Conservation (phyloP, 2,888 invertebrate species). For the Noctua pronuba region DNA sequence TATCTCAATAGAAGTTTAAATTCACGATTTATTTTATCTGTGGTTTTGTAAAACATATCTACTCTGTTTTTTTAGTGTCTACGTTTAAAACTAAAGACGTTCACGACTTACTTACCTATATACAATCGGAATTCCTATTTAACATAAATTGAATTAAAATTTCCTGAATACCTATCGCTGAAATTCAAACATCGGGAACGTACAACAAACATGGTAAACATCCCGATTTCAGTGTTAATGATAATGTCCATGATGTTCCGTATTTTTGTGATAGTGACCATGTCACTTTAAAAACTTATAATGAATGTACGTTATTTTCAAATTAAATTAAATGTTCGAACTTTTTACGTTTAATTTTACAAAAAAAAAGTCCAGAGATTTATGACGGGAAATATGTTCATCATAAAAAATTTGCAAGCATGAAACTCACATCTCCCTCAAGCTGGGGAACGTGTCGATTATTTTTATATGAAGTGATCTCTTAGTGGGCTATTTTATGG, state of each 20-base stretch:
- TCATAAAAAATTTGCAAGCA: conserved; percentile 70
- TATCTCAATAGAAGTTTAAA: conserved; percentile 27
- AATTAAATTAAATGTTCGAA: neutral
- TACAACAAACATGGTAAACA: too few species aligned
- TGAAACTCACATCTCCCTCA: conserved; percentile 60
- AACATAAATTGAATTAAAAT: neutral
- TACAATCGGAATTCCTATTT: neutral
- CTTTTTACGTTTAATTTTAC: neutral
- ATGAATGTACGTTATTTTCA: neutral
- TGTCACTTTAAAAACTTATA: too few species aligned
- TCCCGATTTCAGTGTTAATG: too few species aligned
- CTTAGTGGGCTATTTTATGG: conserved; percentile 79
- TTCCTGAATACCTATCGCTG: neutral
- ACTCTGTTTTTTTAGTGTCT: neutral
- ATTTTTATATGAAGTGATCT: conserved; percentile 82
- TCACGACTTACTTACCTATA: too few species aligned
- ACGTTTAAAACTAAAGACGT: neutral
- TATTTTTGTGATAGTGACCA: too few species aligned
- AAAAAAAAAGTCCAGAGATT: conserved; percentile 18
- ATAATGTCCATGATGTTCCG: too few species aligned
- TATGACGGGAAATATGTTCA: conserved; percentile 31
- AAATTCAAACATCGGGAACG: too few species aligned
- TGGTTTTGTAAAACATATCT: neutral
- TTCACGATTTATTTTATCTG: conserved; percentile 9
- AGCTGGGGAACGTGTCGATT: conserved; percentile 74